phyloP scores from a whole-genome alignment of 2,797 vertebrate species.

The Pseudomugil gertrudae region DNA sequence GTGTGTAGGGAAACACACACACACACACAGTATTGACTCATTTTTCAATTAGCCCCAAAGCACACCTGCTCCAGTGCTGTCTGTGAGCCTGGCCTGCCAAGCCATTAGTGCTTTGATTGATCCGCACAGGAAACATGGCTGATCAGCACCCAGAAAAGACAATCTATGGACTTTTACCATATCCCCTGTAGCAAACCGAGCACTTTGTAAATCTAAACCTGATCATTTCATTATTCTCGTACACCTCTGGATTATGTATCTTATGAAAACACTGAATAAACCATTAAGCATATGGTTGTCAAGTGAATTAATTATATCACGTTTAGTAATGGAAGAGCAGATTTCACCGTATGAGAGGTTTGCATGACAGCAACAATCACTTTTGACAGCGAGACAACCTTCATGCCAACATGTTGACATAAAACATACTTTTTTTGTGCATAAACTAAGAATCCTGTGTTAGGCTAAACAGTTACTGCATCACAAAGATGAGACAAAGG shows the following conservation, averaged over 20 bases:
- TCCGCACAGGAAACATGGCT: conserved; percentile 78
- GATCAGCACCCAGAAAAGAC: conserved; percentile 58
- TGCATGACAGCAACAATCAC: conserved; percentile 6
- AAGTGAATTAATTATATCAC: conserved; percentile 9
- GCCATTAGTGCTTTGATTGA: conserved; percentile 82
- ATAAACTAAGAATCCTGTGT: conserved; percentile 20
- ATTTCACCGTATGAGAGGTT: background rate
- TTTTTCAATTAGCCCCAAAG: conserved; percentile 82
- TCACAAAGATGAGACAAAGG: conserved; percentile 21
- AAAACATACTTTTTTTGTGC: conserved; percentile 6
- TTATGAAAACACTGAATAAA: conserved; percentile 1
- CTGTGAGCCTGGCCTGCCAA: conserved; percentile 67
- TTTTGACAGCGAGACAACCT: conserved; percentile 6
- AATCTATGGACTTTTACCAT: conserved; percentile 44
- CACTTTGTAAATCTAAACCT: conserved; percentile 15
- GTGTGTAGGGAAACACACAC: background rate
- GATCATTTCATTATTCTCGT: background rate
- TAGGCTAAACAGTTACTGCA: conserved; percentile 20
- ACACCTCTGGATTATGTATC: background rate
- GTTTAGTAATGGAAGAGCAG: background rate
- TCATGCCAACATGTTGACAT: conserved; percentile 17
- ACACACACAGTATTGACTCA: conserved; percentile 74
- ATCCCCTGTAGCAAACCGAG: conserved; percentile 26
- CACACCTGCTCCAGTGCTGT: conserved; percentile 82
- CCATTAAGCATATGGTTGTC: background rate